Evolutionary conservation across 2,113 vertebrate genomes (phyloP), one percentile per base, ranked within the genome.

Genomic region (Pedionomus torquatus): DNA sequence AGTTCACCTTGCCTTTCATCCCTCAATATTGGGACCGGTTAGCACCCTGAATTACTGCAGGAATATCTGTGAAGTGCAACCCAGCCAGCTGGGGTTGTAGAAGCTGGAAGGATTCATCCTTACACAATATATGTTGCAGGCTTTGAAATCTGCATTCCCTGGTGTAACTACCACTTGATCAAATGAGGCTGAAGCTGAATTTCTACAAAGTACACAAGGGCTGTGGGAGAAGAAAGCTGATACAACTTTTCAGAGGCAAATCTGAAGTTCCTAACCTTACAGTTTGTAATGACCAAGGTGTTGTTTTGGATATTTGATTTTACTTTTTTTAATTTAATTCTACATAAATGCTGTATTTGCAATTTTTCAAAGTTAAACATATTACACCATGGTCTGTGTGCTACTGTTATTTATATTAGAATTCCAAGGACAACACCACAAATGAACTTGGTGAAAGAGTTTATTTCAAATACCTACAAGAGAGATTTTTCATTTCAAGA

Each of bases 1-100:
- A 21, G 13, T 30, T 44, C 21, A 1, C 15, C 17, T 79, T 60
- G 20, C 16, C 18, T 60, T 37, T 63, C 6, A 21, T 1, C 0
- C 10, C 21, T 60, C 28, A 21, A 1, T 30, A 23, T 3, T 30
- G 43, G 19, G 13, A 58, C 2, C 4, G 8, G 1, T 19, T 35
- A 49, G 4, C 19, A 18, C 8, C 8, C 31, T 24, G 28, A 54
- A 15, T 28, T 43, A 5, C 4, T 33, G 20, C 10, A 87, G n/a
- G 13, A 61, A 5, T 19, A 25, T 30, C 17, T 31, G 1, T 63
- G 21, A 81, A n/a, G n/a, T 13, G 17, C 17, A 72, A 18, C 28
- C 17, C 55, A 14, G 37, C 4, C 13, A 37, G 13, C 23, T 19
- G 60, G 28, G 8, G 30, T 44, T 48, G 70, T 21, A 54, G 33